Evolutionary conservation across 2,113 vertebrate genomes (phyloP), one percentile per base, ranked within the genome.

Genomic region (Heptranchias perlo): DNA sequence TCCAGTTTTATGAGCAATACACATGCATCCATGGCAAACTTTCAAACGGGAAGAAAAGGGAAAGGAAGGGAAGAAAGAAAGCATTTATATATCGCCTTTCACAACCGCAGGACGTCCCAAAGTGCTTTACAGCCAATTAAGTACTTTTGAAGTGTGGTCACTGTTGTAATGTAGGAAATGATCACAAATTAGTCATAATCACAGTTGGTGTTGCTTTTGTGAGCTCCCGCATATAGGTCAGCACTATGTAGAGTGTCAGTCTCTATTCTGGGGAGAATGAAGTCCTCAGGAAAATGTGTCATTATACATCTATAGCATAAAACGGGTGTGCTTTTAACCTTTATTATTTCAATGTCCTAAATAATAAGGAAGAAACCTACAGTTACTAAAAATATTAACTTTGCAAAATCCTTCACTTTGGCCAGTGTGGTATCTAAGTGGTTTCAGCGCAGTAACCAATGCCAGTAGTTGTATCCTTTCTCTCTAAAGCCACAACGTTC

Each of bases 211-310:
- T 98, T 0, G 98, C 98, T 96, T 97, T 98, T 64, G 99, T 98
- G 86, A 99, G 98, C 96, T 99, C 98, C 98, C 99, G 96, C 98
- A 99, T 99, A 82, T 98, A 97, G 0, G 96, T 97, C 94, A 99
- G 97, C 97, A 96, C 97, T 98, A 78, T 97, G 98, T 11, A 99
- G 98, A 93, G 99, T 98, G 96, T 98, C 98, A 0, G 98, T 96
- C 78, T 99, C 99, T 0, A 99, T 97, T 84, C 97, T 97, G 96
- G 97, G 96, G 23, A 99, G 98, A 96, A 99, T 96, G 96, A 98
- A 98, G 67, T 99, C 98, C 0, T 96, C 96, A 11, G 98, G 99
- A 0, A 98, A 98, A 0, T 96, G 96, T 0, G 97, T 87, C 0
- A 98, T 98, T 92, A 99, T 98, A 0, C 98, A 97, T 0, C 99